phyloP scores from a whole-genome alignment of 2,113 vertebrate genomes.

The Gymnorhina tibicen region DNA sequence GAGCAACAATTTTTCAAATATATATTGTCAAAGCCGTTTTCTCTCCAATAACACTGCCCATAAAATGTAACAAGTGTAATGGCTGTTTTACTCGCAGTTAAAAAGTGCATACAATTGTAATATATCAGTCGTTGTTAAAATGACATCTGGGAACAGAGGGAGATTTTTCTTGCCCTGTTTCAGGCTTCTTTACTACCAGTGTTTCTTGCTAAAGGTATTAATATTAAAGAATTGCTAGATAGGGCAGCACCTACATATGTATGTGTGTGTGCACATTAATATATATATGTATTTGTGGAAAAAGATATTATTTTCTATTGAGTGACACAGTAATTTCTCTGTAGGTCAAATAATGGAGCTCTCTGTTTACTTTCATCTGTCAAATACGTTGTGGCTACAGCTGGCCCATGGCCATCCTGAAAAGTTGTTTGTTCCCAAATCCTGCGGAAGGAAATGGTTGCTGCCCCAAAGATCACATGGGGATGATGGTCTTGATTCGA shows the following conservation, averaged over 20 bases:
- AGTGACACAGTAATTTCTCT: not conserved
- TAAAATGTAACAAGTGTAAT: constrained; percentile 71
- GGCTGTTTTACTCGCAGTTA: constrained; percentile 71
- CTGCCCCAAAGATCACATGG: not conserved
- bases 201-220: not conserved
- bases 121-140: constrained; percentile 64
- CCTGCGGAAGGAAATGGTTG: not conserved
- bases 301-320: not conserved
- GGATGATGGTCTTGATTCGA: not conserved
- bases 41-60: constrained; percentile 61
- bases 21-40: constrained; percentile 66
- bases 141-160: constrained; percentile 41
- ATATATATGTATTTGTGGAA: not conserved
- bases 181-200: constrained; percentile 5
- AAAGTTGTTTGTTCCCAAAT: not conserved
- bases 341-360: not conserved
- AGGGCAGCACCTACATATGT: not conserved
- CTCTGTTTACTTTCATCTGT: not conserved
- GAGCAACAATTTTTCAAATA: constrained; percentile 62
- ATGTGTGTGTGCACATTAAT: not conserved
- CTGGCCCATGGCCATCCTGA: not conserved
- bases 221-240: not conserved
- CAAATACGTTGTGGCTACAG: not conserved
- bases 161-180: constrained; percentile 6
- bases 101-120: constrained; percentile 62